These are phyloP conservation scores for Stictonetta naevosa DNA, from an alignment of 2,113 vertebrate genomes.

Conservation along the genomic window DNA sequence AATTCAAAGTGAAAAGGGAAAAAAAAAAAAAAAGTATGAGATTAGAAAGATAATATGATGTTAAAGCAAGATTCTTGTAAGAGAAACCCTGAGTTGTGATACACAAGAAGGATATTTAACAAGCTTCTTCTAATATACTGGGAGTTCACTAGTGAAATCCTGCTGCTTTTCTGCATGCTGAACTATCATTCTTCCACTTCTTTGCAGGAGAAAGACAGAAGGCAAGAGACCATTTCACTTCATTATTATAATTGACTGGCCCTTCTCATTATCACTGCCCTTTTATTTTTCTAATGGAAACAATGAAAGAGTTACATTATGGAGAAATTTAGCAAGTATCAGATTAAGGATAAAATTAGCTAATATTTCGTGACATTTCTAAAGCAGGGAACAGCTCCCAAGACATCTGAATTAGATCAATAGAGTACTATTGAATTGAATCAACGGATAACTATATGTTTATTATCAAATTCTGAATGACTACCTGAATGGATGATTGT, in stretches of 20 bases:
- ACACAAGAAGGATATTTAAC: neutral
- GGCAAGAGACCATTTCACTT: neutral
- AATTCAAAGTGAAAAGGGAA: neutral
- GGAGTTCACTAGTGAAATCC: neutral
- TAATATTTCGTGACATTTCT: constrained; percentile 26
- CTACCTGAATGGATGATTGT: neutral
- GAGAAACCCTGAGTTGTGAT: neutral
- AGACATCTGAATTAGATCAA: neutral
- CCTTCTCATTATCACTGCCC: neutral
- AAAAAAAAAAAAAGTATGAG: neutral
- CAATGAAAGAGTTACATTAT: neutral
- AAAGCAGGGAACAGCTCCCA: neutral
- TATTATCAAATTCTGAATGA: neutral
- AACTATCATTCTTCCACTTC: neutral
- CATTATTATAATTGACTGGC: neutral
- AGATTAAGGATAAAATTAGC: constrained; percentile 16
- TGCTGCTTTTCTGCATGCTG: neutral
- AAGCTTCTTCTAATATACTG: neutral
- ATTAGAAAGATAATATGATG: neutral
- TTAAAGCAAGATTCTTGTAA: neutral
- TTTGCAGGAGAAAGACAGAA: neutral
- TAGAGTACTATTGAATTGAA: neutral
- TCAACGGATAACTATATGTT: neutral
- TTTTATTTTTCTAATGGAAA: constrained; percentile 1
- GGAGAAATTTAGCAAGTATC: neutral